phyloP scores from a whole-genome alignment of 2,797 vertebrate genomes.

The Trachops cirrhosus region DNA sequence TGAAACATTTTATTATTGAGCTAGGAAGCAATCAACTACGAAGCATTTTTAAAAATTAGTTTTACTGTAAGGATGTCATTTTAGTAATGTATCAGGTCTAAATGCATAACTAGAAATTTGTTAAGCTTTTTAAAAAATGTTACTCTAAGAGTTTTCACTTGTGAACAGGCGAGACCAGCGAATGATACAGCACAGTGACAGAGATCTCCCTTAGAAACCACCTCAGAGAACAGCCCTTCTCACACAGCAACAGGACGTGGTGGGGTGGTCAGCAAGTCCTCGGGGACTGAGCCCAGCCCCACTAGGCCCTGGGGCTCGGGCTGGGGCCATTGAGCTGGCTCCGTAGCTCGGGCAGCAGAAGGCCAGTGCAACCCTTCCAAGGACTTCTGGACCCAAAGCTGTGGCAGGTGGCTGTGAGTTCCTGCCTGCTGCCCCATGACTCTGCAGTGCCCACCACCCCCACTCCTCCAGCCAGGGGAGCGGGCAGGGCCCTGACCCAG shows the following conservation, averaged over 20 bases:
- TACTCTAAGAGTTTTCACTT: background rate
- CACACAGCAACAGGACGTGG: background rate
- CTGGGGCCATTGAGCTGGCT: background rate
- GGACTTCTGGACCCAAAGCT: background rate
- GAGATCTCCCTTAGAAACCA: background rate
- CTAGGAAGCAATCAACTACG: background rate
- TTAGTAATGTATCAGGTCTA: background rate
- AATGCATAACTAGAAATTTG: background rate
- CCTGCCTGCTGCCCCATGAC: too few species aligned
- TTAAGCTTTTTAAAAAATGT: background rate
- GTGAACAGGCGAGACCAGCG: background rate
- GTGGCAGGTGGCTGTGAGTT: background rate
- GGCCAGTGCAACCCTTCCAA: background rate
- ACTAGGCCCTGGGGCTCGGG: background rate
- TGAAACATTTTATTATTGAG: background rate
- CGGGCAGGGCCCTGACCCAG: too few species aligned
- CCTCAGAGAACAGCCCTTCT: background rate
- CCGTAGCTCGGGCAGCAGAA: background rate
- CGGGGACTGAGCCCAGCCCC: background rate
- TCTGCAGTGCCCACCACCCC: background rate
- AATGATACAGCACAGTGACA: background rate
- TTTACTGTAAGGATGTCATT: background rate
- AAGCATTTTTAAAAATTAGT: background rate
- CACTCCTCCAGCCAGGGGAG: background rate
- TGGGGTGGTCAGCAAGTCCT: too few species aligned